These are phyloP conservation scores for Nymphicus hollandicus DNA, from an alignment of 2,113 vertebrate genomes.

Conservation along the genomic window DNA sequence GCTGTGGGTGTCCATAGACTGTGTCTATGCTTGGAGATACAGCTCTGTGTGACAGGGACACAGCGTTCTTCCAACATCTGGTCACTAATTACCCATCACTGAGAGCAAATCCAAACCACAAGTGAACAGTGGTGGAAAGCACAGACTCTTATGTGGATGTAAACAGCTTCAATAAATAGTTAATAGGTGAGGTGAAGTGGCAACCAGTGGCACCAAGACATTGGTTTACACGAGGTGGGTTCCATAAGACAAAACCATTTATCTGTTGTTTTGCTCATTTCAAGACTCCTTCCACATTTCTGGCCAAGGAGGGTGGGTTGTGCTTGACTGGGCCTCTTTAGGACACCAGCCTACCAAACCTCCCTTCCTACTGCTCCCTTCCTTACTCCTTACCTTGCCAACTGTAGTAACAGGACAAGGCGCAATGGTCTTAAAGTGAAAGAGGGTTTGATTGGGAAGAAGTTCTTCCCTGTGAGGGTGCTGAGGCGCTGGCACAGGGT, in stretches of 20 bases:
- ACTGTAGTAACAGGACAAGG: not conserved
- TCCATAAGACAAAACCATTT: not conserved
- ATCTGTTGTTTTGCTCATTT: not conserved
- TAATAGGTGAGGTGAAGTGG: not conserved
- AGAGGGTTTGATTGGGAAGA: not conserved
- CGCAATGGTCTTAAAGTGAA: not conserved
- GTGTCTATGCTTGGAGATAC: fast-evolving
- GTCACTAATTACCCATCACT: not conserved
- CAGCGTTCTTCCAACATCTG: too few relatives aligned
- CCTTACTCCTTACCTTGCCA: not conserved
- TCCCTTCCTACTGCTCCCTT: not conserved
- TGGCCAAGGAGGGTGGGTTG: not conserved
- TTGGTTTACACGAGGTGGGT: not conserved
- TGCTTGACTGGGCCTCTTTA: not conserved
- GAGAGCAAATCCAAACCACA: not conserved
- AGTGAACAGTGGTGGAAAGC: not conserved
- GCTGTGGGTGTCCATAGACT: too few relatives aligned
- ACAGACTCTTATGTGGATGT: not conserved
- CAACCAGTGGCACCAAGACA: not conserved
- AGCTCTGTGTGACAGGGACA: not conserved
- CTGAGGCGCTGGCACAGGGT: not conserved
- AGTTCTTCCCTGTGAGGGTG: not conserved
- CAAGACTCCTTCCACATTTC: not conserved
- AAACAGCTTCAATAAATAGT: not conserved
- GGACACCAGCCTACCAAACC: not conserved